phyloP scores from a whole-genome alignment of 2,888 invertebrate genomes.

The Tetragnatha montana region DNA sequence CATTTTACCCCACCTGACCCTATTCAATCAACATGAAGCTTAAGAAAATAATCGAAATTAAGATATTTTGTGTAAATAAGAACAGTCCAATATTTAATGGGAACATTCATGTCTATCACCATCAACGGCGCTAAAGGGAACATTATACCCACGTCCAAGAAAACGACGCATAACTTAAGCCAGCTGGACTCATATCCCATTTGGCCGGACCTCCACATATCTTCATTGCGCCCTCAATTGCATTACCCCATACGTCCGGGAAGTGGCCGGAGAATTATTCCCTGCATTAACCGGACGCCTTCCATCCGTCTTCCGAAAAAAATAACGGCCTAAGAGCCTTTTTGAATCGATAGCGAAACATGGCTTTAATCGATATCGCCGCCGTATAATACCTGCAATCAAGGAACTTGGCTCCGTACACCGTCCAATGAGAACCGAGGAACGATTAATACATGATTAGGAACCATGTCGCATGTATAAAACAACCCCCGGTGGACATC shows the following conservation, averaged over 20 bases:
- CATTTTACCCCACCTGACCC: no score
- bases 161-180: not conserved
- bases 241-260: not conserved
- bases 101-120: no score
- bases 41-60: no score
- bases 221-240: not conserved
- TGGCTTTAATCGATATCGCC: slow-evolving; percentile 42
- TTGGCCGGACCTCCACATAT: not conserved
- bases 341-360: slow-evolving; percentile 32
- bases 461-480: slow-evolving; percentile 57
- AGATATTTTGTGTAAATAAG: no score
- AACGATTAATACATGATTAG: slow-evolving; percentile 66
- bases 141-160: not conserved
- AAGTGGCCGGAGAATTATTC: not conserved
- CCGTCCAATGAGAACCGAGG: not conserved
- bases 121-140: no score
- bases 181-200: not conserved
- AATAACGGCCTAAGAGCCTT: not conserved
- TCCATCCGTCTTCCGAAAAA: not conserved
- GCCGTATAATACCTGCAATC: slow-evolving; percentile 51
- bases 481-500: slow-evolving; percentile 32
- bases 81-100: no score
- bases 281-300: not conserved
- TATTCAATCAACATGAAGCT: no score
- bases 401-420: slow-evolving; percentile 28